phyloP scores from a whole-genome alignment of 2,888 invertebrate species.

The Apodemia hepburni region DNA sequence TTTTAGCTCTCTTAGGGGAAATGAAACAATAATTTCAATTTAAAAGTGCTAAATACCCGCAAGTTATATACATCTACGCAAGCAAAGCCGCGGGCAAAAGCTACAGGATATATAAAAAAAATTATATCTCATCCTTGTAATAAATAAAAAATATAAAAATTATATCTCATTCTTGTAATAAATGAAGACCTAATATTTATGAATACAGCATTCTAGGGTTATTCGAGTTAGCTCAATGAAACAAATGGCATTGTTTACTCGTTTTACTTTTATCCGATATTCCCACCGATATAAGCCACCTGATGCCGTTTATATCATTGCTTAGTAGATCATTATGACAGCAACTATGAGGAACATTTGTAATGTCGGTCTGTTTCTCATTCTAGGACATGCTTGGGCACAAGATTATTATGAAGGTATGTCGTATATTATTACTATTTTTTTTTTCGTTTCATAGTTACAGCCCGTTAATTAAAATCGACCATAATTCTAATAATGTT shows the following conservation, averaged over 20 bases:
- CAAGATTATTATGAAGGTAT: constrained; percentile 49
- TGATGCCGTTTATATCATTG: constrained; percentile 39
- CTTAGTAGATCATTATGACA: constrained; percentile 28
- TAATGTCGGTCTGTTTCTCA: constrained; percentile 30
- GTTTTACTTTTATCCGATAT: constrained; percentile 41
- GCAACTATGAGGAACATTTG: constrained; percentile 25
- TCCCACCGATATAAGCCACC: constrained; percentile 52
- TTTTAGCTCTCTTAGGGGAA: too few species aligned
- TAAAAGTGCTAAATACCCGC: too few species aligned
- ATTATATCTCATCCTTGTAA: too few species aligned
- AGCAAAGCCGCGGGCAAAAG: too few species aligned
- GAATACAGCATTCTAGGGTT: constrained; percentile 40
- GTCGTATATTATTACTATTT: background rate
- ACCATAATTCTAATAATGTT: too few species aligned
- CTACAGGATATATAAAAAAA: too few species aligned
- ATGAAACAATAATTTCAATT: too few species aligned
- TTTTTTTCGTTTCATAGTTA: too few species aligned
- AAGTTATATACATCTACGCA: too few species aligned
- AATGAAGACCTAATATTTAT: constrained; percentile 25
- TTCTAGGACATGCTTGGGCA: constrained; percentile 39
- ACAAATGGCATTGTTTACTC: constrained; percentile 52
- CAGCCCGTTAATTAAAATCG: too few species aligned
- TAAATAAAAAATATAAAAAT: too few species aligned
- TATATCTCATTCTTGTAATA: background rate
- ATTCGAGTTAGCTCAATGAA: constrained; percentile 43